These are phyloP conservation scores for Acropternis orthonyx DNA, from an alignment of 2,797 vertebrate species.

Conservation along the genomic window DNA sequence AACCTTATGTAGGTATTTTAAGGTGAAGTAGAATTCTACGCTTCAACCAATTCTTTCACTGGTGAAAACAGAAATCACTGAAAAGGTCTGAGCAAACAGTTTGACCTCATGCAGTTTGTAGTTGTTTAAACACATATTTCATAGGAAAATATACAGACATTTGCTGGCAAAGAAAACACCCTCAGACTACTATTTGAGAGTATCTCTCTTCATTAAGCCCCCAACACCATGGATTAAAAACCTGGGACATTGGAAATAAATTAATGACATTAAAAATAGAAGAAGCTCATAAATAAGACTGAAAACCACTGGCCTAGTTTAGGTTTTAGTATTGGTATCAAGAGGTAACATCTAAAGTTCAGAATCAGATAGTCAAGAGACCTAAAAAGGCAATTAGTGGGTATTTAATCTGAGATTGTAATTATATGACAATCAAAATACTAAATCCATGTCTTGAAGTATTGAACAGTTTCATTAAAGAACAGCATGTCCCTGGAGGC, in stretches of 20 bases:
- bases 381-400: background rate
- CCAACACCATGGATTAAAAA: background rate
- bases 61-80: background rate
- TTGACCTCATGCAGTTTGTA: background rate
- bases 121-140: background rate
- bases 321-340: background rate
- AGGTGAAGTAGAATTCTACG: background rate
- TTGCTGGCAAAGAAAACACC: background rate
- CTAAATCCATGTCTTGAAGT: background rate
- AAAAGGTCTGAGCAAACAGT: background rate
- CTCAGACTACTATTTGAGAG: background rate
- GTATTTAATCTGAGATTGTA: background rate
- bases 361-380: background rate
- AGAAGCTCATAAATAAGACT: background rate
- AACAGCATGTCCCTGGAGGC: background rate
- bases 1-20: background rate
- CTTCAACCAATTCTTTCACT: background rate
- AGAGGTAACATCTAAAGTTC: background rate
- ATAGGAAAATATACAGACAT: background rate
- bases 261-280: background rate
- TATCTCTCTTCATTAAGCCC: background rate
- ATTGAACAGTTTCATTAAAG: background rate
- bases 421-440: background rate
- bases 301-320: background rate
- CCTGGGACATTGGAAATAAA: background rate